phyloP scores from a whole-genome alignment of 2,113 vertebrate genomes.

The Monopterus albus region DNA sequence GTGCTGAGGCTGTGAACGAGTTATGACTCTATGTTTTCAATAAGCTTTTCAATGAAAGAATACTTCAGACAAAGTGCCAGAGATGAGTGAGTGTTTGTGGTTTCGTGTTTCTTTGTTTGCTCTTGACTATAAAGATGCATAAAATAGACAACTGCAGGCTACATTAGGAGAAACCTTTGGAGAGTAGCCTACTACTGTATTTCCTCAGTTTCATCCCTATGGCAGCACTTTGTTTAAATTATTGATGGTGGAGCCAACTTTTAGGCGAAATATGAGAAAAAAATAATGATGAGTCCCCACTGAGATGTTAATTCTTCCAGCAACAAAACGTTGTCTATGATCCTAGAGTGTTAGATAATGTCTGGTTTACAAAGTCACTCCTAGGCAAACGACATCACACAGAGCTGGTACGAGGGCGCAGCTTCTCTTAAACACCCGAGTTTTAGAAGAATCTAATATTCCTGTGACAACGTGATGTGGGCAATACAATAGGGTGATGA shows the following conservation, averaged over 20 bases:
- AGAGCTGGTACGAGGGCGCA: slow-evolving; percentile 10
- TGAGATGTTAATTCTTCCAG: slow-evolving; percentile 26
- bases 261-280: slow-evolving; percentile 38
- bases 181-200: slow-evolving; percentile 26
- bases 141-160: too few relatives aligned
- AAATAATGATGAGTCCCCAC: slow-evolving; percentile 28
- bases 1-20: slow-evolving; percentile 1
- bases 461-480: slow-evolving; percentile 52
- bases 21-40: slow-evolving; percentile 32
- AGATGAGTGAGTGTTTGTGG: slow-evolving; percentile 9
- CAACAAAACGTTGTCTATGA: slow-evolving; percentile 10
- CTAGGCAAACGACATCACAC: slow-evolving; percentile 29
- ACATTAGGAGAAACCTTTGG: too few relatives aligned
- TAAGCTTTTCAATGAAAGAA: slow-evolving; percentile 7
- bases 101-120: background rate
- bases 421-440: slow-evolving; percentile 39
- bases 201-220: slow-evolving; percentile 36
- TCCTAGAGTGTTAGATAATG: slow-evolving; percentile 5
- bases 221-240: slow-evolving; percentile 39
- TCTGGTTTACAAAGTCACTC: slow-evolving; percentile 41
- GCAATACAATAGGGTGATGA: slow-evolving; percentile 73
- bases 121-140: background rate
- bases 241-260: slow-evolving; percentile 42
- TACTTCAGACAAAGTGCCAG: background rate
- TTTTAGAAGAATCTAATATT: slow-evolving; percentile 53